Base-by-base conservation (phyloP, 2,888 invertebrate genomes). In the Epinotia nisella region DNA sequence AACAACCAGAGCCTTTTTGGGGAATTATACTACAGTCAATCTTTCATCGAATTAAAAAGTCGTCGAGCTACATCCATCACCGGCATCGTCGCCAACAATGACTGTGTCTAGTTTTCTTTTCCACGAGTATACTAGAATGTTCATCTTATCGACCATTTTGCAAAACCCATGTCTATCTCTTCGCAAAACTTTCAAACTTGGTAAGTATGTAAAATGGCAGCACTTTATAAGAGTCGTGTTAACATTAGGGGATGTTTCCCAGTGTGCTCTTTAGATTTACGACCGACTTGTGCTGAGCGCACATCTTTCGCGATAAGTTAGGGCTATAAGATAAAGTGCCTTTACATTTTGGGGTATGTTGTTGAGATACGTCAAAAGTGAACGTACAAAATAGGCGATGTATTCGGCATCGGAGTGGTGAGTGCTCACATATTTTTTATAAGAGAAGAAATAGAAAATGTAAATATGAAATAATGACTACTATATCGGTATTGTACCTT, bases 261-360 rank as follows among this genome's bases (percentile, higher is more conserved):
- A 15, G 24, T 51, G 24, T 51, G 60, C 60, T 51, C 39, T 35
- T 56, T 15, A 70, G 61, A 70, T 70, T 70, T 62, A 70, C 55
- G 24, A 61, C 53, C 24, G 41, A 55, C 55, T 62, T 61, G n/a
- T n/a, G 70, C 70, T 45, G 70, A 70, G 56, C 68, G 17, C 58
- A 45, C 70, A 64, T 70, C 56, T 49, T 56, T 41, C 24, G 55
- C 68, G 35, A 70, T 70, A 70, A 58, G 55, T 70, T 70, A 15
- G 19, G 45, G 17, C 62, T 58, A 39, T 56, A 21, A 70, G 70
- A 70, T 70, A 56, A 13, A 39, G 45, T 62, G 21, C 59, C 41
- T 65, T 68, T 68, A 51, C 49, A 49, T 29, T 68, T 53, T 35
- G 24, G 21, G 64, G 51, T 13, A 53, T 17, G 21, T 64, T 64